Evolutionary conservation across 2,797 vertebrate species (phyloP), one percentile per base, ranked within the genome.

Genomic region (Rallus crepitans): DNA sequence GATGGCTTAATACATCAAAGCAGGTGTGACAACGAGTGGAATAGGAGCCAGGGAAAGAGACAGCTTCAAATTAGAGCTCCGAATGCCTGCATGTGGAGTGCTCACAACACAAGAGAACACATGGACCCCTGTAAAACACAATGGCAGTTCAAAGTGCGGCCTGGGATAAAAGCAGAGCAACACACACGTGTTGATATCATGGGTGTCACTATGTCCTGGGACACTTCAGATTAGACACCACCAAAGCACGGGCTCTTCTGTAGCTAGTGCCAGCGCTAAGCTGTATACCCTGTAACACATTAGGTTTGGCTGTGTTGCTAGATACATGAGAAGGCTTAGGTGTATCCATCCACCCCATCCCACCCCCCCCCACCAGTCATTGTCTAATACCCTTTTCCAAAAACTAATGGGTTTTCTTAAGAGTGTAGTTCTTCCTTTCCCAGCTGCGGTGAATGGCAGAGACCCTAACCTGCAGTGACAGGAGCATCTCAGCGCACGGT

Each of bases 1-100:
- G 77, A 68, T 89, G 85, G 82, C 82, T 95, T 96, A 92, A 96
- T 93, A 87, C 84, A 94, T 97, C 93, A 91, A 95, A 96, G 94
- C 23, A 53, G 75, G 77, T 79, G 45, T 23, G 77, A 87, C 85
- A 76, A 89, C 0, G 11, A 95, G 66, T 50, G 82, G 96, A 96
- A 92, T 6, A 71, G 50, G 52, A 93, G 87, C 83, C 92, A 90
- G 39, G 73, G 39, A 90, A 95, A 94, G 52, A 1, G 7, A 76
- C 12, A 52, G n/a, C 68, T 87, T 66, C 56, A 80, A 86, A 96
- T 86, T 72, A 60, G 59, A 90, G 61, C 50, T 24, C 5, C 5
- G 1, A 53, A 71, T 96, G 50, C 31, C 14, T 84, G 33, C 27
- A 55, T 0, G 2, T 75, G 57, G 63, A 77, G 71, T 1, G 23